These are phyloP conservation scores for Lucilia cuprina DNA, from an alignment of 1,140 invertebrate species.

Conservation along the genomic window DNA sequence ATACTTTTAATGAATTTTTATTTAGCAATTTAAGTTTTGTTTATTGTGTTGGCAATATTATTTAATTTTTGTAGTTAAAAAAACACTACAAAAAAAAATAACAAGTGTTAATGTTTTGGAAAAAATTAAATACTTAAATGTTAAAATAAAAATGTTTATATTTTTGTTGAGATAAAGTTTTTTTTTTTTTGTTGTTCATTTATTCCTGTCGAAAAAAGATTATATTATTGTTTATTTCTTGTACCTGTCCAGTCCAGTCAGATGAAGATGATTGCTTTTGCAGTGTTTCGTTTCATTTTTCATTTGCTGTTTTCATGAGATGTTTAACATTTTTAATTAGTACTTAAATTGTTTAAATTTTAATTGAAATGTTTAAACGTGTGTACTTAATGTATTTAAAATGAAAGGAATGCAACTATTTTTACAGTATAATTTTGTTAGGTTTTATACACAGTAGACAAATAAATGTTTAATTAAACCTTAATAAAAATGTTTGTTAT, in stretches of 20 bases:
- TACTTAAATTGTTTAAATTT: background rate
- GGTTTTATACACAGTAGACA: too few relatives aligned
- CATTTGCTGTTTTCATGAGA: background rate
- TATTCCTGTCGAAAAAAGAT: background rate
- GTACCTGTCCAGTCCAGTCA: background rate
- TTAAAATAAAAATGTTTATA: background rate
- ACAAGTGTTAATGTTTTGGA: background rate
- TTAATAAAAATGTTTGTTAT: too few relatives aligned
- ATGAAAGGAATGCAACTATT: too few relatives aligned
- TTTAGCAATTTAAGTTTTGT: too few relatives aligned
- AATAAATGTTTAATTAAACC: too few relatives aligned
- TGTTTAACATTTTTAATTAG: background rate
- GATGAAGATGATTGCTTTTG: background rate
- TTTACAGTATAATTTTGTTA: too few relatives aligned
- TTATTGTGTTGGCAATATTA: too few relatives aligned
- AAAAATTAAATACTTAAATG: background rate
- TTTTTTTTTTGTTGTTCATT: background rate
- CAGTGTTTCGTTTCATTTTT: background rate
- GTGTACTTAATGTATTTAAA: too few relatives aligned
- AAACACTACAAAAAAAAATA: background rate
- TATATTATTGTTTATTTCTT: background rate
- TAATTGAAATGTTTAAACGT: too few relatives aligned
- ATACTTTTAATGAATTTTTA: too few relatives aligned
- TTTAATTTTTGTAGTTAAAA: too few relatives aligned
- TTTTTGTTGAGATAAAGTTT: background rate